These are phyloP conservation scores for Lordiphosa clarofinis DNA, from an alignment of 1,140 invertebrate species.

Conservation along the genomic window DNA sequence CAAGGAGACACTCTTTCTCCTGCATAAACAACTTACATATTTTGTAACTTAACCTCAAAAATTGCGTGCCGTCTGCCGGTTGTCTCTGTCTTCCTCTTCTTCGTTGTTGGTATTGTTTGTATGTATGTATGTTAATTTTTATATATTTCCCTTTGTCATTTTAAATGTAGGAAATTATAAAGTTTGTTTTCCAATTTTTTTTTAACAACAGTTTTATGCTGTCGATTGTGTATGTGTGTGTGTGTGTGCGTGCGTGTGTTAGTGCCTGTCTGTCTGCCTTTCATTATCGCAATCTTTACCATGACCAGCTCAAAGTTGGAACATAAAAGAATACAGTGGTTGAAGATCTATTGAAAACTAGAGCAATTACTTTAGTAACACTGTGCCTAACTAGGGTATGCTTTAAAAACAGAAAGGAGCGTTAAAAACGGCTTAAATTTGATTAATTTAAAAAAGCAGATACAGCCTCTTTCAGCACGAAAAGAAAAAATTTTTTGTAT, in stretches of 20 bases:
- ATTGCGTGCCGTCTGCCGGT: constrained; percentile 31
- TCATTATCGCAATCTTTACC: constrained; percentile 54
- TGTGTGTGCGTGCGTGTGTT: constrained; percentile 22
- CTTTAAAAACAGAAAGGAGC: too few relatives aligned
- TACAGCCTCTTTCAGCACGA: too few relatives aligned
- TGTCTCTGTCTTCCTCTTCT: constrained; percentile 28
- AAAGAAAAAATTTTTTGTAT: too few relatives aligned
- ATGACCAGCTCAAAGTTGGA: constrained; percentile 68
- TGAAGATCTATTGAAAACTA: not conserved
- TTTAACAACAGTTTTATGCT: constrained; percentile 34
- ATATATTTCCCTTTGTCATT: constrained; percentile 35
- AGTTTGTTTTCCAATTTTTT: constrained; percentile 38
- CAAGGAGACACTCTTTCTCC: not conserved
- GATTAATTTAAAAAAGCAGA: too few relatives aligned
- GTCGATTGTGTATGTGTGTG: not conserved
- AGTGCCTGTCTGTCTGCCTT: constrained; percentile 19
- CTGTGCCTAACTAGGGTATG: too few relatives aligned
- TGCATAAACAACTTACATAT: constrained; percentile 60
- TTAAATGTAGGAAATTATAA: constrained; percentile 38
- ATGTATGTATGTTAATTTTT: constrained; percentile 61
- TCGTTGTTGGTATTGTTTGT: constrained; percentile 26
- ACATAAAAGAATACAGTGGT: constrained; percentile 35
- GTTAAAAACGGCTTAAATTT: too few relatives aligned
- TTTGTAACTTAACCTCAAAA: constrained; percentile 72
- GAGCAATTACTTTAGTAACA: too few relatives aligned